These are phyloP conservation scores for Piprites chloris DNA, from an alignment of 2,113 vertebrate genomes.

Conservation along the genomic window DNA sequence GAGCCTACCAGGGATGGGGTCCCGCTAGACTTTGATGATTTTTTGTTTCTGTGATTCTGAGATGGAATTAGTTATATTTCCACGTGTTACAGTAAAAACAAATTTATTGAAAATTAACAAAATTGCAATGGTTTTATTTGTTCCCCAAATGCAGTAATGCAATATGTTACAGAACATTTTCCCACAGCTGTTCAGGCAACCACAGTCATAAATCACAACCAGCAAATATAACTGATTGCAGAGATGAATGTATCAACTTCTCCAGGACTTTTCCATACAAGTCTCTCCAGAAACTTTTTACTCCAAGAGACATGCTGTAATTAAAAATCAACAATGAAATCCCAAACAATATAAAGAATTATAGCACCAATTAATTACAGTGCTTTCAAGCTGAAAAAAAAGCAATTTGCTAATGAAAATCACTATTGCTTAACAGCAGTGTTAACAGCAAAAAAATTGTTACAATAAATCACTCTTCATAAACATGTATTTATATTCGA, in stretches of 20 bases:
- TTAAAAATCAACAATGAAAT: slow-evolving; percentile 21
- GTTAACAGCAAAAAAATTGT: not conserved
- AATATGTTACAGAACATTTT: not conserved
- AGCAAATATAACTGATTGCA: not conserved
- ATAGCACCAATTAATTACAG: slow-evolving; percentile 36
- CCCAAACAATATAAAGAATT: slow-evolving; percentile 27
- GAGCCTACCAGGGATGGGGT: too few relatives aligned
- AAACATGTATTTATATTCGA: not conserved
- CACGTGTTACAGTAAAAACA: accelerated
- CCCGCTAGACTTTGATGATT: too few relatives aligned
- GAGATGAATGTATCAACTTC: not conserved
- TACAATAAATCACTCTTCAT: not conserved
- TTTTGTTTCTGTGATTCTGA: not conserved
- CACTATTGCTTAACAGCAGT: not conserved
- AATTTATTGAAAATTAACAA: not conserved
- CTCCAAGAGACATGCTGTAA: not conserved
- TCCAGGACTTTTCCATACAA: not conserved
- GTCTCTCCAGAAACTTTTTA: not conserved
- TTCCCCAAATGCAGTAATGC: not conserved
- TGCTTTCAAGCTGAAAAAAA: slow-evolving; percentile 14
- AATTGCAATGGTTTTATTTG: not conserved
- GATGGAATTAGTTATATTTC: not conserved
- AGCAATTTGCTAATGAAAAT: slow-evolving; percentile 19
- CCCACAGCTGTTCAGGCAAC: not conserved
- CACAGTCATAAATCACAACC: not conserved